A percentile compares a stretch with the other conserved stretches of the same genome.
Evolutionary conservation across 2,113 vertebrate genomes (phyloP).

Genomic region (Dissostichus mawsoni): DNA sequence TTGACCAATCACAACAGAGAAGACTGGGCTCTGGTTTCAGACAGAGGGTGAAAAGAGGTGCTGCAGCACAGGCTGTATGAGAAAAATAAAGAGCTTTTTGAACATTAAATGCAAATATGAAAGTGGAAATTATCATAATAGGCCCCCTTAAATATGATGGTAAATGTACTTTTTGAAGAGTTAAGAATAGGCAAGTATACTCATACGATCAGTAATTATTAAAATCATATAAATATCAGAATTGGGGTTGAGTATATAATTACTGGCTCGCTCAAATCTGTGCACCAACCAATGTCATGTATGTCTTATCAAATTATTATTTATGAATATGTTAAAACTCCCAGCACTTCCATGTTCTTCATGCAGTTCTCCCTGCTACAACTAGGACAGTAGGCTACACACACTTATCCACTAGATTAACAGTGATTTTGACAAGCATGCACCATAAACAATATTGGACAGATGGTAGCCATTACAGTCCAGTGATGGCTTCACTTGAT

Average conservation of each 20-base stretch:
- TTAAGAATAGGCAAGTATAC: background rate
- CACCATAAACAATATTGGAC: slow-evolving; percentile 36
- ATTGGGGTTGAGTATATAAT: no score
- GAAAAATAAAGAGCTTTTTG: no score
- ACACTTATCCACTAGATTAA: slow-evolving; percentile 27
- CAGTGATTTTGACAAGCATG: slow-evolving; percentile 40
- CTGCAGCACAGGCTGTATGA: no score
- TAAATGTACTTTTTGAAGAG: background rate
- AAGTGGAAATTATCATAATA: no score
- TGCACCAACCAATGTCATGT: no score
- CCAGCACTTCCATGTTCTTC: no score
- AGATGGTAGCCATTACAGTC: slow-evolving; percentile 64
- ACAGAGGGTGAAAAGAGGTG: no score
- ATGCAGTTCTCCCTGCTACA: background rate
- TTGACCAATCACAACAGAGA: no score
- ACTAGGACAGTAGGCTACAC: background rate
- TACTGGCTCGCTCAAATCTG: no score
- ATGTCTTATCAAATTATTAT: no score
- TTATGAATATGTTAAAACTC: background rate
- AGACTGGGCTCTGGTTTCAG: no score
- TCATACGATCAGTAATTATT: background rate
- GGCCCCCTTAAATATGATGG: background rate
- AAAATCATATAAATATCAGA: background rate
- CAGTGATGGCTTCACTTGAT: slow-evolving; percentile 39
- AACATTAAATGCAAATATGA: no score